phyloP scores from a whole-genome alignment of 2,797 vertebrate genomes.

The Pangasius sanitwongsei region DNA sequence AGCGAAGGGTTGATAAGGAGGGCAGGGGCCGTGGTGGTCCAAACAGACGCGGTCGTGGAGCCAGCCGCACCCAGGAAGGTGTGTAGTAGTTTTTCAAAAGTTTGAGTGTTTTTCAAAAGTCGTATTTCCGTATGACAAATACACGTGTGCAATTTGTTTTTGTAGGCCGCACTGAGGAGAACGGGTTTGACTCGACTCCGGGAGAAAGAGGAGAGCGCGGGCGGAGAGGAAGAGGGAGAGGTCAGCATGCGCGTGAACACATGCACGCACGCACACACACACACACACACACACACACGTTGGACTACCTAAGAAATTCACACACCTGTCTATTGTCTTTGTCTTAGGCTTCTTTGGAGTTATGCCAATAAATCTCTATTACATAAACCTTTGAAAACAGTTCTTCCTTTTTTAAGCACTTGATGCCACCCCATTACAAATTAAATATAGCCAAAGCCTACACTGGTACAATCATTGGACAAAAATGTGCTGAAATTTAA shows the following conservation, averaged over 20 bases:
- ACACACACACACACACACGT: not conserved
- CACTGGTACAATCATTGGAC: not conserved
- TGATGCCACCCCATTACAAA: not conserved
- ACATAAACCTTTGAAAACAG: not conserved
- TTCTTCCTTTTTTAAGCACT: not conserved
- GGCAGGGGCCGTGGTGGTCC: conserved; percentile 84
- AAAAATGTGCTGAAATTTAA: not conserved
- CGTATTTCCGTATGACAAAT: not conserved
- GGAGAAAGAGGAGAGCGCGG: conserved; percentile 88
- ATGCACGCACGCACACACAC: not conserved
- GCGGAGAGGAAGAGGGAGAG: conserved; percentile 87
- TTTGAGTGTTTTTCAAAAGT: too few relatives aligned
- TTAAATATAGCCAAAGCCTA: not conserved
- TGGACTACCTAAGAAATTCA: not conserved
- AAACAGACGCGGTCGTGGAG: conserved; percentile 85
- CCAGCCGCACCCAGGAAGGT: conserved; percentile 87
- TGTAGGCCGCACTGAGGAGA: conserved; percentile 88
- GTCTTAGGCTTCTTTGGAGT: not conserved
- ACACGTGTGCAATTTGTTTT: not conserved
- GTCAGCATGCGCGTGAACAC: conserved; percentile 66
- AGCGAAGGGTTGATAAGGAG: conserved; percentile 86
- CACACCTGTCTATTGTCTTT: not conserved
- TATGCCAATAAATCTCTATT: not conserved
- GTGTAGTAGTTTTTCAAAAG: conserved; percentile 22
- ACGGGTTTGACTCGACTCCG: conserved; percentile 86